Evolutionary conservation across 2,797 vertebrate species (phyloP).

Genomic region (Syngnathus acus): DNA sequence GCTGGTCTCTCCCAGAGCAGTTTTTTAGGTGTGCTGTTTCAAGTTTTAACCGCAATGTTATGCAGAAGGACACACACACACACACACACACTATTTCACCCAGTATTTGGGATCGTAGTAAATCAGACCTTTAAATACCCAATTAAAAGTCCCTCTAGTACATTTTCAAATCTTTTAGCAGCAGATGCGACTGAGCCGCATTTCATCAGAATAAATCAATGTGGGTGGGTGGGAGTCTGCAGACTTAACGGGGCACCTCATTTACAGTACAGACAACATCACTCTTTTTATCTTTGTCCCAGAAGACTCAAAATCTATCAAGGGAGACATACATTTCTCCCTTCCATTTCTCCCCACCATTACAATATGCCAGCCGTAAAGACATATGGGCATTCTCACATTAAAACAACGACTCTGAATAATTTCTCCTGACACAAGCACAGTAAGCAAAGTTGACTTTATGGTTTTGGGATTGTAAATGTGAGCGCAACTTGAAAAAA

Average conservation of each 20-base stretch:
- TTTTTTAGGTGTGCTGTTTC: too few relatives aligned
- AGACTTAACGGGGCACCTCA: background rate
- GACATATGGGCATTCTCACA: background rate
- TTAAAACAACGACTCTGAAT: slow-evolving; percentile 1
- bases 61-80: too few relatives aligned
- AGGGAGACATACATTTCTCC: background rate
- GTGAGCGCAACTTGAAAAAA: slow-evolving; percentile 5
- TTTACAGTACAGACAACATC: background rate
- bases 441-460: slow-evolving; percentile 1
- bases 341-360: background rate
- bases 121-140: background rate
- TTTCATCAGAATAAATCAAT: slow-evolving; percentile 1
- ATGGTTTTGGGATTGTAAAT: slow-evolving; percentile 14
- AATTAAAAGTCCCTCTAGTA: background rate
- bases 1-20: background rate
- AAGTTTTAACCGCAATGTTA: too few relatives aligned
- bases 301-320: background rate
- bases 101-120: background rate
- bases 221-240: background rate
- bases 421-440: slow-evolving; percentile 5
- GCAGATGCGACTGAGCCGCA: background rate
- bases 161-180: background rate
- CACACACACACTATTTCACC: too few relatives aligned
- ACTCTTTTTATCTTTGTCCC: slow-evolving; percentile 2
- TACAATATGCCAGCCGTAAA: background rate